Evolutionary conservation across 1,140 invertebrate genomes (phyloP).

Genomic region (Diprion similis): DNA sequence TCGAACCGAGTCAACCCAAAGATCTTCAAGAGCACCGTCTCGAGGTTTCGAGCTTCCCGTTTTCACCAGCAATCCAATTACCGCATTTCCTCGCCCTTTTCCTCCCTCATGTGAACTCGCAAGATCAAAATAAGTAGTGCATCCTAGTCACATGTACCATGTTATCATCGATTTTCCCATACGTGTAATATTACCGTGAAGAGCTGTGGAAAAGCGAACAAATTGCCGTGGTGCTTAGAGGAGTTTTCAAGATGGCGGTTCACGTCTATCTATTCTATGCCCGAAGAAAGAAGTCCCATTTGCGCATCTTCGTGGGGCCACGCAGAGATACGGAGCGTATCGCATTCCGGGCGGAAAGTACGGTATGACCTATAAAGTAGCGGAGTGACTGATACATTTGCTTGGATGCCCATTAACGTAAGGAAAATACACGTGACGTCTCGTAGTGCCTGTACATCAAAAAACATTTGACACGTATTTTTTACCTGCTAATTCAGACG

Average conservation of each 20-base stretch:
- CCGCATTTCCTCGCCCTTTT: not conserved
- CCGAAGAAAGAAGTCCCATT: conserved; percentile 1
- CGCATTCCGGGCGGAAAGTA: not conserved
- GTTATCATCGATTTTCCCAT: not conserved
- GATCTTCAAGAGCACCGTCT: not conserved
- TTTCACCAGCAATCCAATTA: not conserved
- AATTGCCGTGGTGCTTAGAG: not conserved
- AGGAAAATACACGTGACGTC: too few species aligned
- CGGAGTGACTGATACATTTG: too few species aligned
- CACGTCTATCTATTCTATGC: not conserved
- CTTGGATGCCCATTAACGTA: too few species aligned
- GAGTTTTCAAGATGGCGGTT: not conserved
- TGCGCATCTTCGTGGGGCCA: not conserved
- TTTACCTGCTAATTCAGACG: too few species aligned
- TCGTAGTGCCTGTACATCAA: too few species aligned
- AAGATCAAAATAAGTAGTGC: too few species aligned
- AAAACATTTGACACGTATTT: too few species aligned
- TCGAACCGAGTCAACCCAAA: not conserved
- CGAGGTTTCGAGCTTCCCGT: not conserved
- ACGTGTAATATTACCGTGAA: not conserved
- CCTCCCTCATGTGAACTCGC: not conserved
- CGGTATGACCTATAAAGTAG: not conserved
- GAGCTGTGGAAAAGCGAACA: not conserved
- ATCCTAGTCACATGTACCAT: not conserved
- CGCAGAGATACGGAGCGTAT: not conserved